A percentile compares a stretch with the other conserved stretches of the same genome.
These are phyloP conservation scores for Dromaius novaehollandiae DNA, from an alignment of 2,113 vertebrate species.

Conservation along the genomic window DNA sequence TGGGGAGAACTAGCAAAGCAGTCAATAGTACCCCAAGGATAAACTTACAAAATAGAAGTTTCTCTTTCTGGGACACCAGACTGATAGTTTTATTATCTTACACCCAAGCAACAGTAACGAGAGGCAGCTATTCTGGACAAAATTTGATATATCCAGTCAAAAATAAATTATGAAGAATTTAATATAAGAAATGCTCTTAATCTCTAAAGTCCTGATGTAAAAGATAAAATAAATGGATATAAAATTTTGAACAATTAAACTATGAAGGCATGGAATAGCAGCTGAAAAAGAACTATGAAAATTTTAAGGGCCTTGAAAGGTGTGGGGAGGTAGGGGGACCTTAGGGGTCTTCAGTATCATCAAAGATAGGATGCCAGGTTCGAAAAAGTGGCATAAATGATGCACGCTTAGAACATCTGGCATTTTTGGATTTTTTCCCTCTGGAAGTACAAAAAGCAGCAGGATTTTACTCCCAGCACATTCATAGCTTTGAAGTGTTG, in stretches of 20 bases:
- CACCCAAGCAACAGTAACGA: background rate
- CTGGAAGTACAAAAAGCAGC: background rate
- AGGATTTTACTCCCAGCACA: background rate
- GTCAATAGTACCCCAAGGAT: background rate
- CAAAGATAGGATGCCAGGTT: background rate
- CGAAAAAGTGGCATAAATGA: background rate
- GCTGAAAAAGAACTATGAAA: background rate
- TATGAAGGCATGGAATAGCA: background rate
- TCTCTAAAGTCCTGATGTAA: background rate
- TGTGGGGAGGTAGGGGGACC: background rate
- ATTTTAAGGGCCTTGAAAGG: background rate
- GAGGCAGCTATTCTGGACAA: background rate
- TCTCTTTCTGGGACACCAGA: background rate
- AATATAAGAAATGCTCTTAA: background rate
- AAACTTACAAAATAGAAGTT: background rate
- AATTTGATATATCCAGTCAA: background rate
- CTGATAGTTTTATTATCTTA: background rate
- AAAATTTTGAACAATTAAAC: background rate
- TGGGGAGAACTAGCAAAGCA: background rate
- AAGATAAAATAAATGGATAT: background rate
- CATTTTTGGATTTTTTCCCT: background rate
- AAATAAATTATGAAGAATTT: background rate
- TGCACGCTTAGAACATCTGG: background rate
- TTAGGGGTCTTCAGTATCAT: background rate
- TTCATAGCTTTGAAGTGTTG: background rate